A percentile compares a stretch with the other conserved stretches of the same genome.
Conservation (phyloP, 2,888 invertebrate species). For the Ichneumoninae sp. region DNA sequence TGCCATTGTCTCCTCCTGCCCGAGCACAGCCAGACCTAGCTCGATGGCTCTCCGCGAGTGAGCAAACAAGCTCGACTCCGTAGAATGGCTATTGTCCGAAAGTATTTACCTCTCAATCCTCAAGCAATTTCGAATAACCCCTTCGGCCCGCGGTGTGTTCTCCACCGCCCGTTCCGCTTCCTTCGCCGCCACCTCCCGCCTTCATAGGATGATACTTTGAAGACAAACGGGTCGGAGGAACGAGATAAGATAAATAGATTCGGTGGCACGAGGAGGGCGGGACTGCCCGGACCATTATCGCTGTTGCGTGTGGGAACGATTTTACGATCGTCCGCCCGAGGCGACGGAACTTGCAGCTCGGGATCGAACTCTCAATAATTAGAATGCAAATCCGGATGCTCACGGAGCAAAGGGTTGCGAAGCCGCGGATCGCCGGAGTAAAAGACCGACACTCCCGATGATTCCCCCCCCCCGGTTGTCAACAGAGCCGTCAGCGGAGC, state of each 20-base stretch:
- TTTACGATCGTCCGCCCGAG: conserved; percentile 50
- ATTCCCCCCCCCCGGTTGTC: conserved; percentile 28
- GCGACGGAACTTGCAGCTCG: conserved; percentile 45
- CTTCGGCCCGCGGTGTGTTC: conserved; percentile 18
- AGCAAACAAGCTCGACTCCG: conserved; percentile 38
- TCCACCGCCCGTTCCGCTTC: conserved; percentile 24
- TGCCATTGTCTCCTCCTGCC: conserved; percentile 36
- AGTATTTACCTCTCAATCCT: conserved; percentile 59
- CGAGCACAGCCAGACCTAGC: conserved; percentile 15
- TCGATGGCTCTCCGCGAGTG: conserved; percentile 1
- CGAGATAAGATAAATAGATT: conserved; percentile 65
- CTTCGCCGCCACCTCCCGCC: not conserved
- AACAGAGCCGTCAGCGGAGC: conserved; percentile 21
- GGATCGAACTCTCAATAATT: conserved; percentile 71
- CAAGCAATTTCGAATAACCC: conserved; percentile 57
- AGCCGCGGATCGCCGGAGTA: not conserved
- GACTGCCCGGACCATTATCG: conserved; percentile 19
- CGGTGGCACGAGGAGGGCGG: conserved; percentile 43
- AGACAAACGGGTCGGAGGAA: conserved; percentile 53
- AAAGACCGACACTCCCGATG: conserved; percentile 9
- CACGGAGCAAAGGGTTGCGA: not conserved
- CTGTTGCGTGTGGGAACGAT: conserved; percentile 40
- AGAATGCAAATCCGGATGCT: conserved; percentile 73
- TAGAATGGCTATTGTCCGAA: conserved; percentile 48
- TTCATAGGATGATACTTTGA: conserved; percentile 55